Evolutionary conservation across 30 jellyfish, hydroid and myxozoan species (phyloP).

Genomic region (Aurelia sp.): DNA sequence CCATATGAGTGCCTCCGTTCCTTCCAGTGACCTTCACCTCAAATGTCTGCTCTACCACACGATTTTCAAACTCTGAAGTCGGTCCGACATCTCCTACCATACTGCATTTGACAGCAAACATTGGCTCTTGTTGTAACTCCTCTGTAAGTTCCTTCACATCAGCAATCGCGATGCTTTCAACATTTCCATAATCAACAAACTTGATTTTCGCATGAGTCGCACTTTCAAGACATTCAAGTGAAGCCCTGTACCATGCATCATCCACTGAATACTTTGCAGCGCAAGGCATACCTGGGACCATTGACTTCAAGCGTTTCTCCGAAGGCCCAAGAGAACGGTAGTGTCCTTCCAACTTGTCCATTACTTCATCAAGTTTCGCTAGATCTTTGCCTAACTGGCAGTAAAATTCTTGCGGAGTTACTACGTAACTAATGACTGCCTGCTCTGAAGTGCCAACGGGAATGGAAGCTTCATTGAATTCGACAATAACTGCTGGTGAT

Average conservation of each 20-base stretch:
- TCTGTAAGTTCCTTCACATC: conserved; percentile 47
- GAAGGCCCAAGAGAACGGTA: conserved; percentile 6
- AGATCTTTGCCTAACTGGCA: conserved; percentile 54
- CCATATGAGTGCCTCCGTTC: conserved; percentile 15
- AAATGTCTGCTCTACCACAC: conserved; percentile 21
- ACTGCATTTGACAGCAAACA: conserved; percentile 29
- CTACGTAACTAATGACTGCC: conserved; percentile 47
- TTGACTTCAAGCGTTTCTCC: too few species aligned
- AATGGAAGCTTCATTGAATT: conserved; percentile 13
- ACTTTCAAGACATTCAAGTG: conserved; percentile 14
- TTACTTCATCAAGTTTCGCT: conserved; percentile 36
- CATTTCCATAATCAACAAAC: conserved; percentile 84
- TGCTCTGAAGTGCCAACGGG: conserved; percentile 20
- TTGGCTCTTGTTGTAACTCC: conserved; percentile 50
- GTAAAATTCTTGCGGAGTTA: conserved; percentile 51
- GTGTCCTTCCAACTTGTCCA: conserved; percentile 43
- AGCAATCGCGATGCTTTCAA: conserved; percentile 42
- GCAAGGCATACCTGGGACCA: conserved; percentile 57
- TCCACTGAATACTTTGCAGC: conserved; percentile 42
- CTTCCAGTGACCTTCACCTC: conserved; percentile 13
- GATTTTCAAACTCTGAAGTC: conserved; percentile 17
- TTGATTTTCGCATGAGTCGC: conserved; percentile 16
- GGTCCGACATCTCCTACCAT: conserved; percentile 40
- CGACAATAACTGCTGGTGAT: conserved; percentile 68
- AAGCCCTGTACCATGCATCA: conserved; percentile 63